Evolutionary conservation across 1,140 invertebrate species (phyloP), one percentile per base, ranked within the genome.

Genomic region (Mylabris phalerata): DNA sequence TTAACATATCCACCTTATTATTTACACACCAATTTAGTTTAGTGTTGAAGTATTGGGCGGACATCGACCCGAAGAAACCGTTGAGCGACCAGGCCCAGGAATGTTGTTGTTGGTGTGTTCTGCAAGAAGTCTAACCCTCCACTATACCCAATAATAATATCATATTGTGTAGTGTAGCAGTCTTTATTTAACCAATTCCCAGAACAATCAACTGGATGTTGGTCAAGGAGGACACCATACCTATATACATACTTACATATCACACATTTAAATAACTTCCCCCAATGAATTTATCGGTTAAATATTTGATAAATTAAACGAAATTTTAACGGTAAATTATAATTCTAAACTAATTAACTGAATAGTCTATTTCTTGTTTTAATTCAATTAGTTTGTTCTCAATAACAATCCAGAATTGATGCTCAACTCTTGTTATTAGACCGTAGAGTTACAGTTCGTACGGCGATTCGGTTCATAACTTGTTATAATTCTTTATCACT

Each of bases 41-140:
- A 43, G 39, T 47, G 42, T 41, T 40, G 43, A 52, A 52, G 55
- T 63, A 66, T 66, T 66, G 67, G 64, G 64, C 67, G 67, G 65
- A 51, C 67, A 68, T 63, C 67, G 67, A 68, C 67, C 67, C 51
- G 59, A 32, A 64, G 64, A 68, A 68, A 68, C 67, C 64, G 67
- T 68, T 68, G 45, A 50, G 55, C 61, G 61, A 57, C 55, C 63
- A 62, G 60, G 60, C 60, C 64, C 61, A 63, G 61, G 64, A 65
- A 65, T 65, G 64, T 55, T 46, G 52, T 44, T 55, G 32, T 32
- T 7, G 32, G 52, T 55, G 43, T 54, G 52, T 55, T 55, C 52
- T 55, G 52, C 52, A 55, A 55, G 52, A 55, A 47, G 44, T 41
- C 47, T 55, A 55, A 42, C 52, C 48, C 43, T 47, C 52, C 47